Conservation (phyloP, 2,113 vertebrate genomes). For the Xiphias gladius region DNA sequence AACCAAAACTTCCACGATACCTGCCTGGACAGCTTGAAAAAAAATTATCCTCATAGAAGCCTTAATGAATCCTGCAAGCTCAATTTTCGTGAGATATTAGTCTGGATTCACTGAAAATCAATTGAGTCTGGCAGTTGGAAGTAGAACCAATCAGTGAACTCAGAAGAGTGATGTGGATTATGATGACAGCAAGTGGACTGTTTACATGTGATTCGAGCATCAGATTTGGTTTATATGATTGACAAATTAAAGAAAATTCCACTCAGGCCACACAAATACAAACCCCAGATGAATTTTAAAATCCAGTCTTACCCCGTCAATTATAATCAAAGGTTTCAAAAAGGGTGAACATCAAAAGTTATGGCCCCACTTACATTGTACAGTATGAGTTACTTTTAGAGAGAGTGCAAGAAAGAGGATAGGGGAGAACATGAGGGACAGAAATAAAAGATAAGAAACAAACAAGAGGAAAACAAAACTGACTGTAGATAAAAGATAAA, state of each 20-base stretch:
- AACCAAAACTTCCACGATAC: slow-evolving; percentile 5
- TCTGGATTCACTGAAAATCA: slow-evolving; percentile 30
- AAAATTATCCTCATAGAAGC: slow-evolving; percentile 20
- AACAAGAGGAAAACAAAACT: neutral
- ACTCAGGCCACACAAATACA: neutral
- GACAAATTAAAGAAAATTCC: neutral
- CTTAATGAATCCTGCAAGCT: slow-evolving; percentile 22
- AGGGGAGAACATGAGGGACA: neutral
- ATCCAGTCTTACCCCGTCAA: neutral
- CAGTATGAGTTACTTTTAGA: neutral
- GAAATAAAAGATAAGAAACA: neutral
- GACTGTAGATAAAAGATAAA: slow-evolving; percentile 5
- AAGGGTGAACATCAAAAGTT: slow-evolving; percentile 30
- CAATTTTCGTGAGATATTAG: slow-evolving; percentile 30
- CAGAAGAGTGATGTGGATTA: neutral
- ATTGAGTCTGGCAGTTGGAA: slow-evolving; percentile 28
- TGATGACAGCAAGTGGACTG: slow-evolving; percentile 1
- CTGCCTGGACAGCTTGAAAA: slow-evolving; percentile 12
- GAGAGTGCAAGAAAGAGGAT: neutral
- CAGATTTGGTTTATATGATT: neutral
- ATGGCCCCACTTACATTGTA: slow-evolving; percentile 11
- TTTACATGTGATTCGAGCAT: neutral
- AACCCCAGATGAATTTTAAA: neutral
- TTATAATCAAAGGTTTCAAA: slow-evolving; percentile 22
- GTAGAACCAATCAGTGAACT: slow-evolving; percentile 30